phyloP scores from a whole-genome alignment of 2,113 vertebrate species.

The Brevimyrus niger region DNA sequence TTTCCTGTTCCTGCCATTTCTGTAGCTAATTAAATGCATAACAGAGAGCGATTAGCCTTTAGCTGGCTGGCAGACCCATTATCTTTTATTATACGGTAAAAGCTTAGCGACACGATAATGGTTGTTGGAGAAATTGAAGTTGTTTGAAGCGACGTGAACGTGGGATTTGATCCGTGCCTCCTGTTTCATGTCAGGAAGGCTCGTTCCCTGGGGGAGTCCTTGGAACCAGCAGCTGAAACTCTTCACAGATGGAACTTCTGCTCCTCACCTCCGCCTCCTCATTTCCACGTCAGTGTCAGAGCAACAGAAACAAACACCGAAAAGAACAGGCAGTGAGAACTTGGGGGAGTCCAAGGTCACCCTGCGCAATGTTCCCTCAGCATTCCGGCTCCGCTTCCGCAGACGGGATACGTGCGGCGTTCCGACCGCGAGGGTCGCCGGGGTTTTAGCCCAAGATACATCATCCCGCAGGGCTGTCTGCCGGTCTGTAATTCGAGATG shows the following conservation, averaged over 20 bases:
- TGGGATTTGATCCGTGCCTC: not conserved
- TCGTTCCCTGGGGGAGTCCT: not conserved
- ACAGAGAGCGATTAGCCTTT: not conserved
- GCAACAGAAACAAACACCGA: not conserved
- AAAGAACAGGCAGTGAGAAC: not conserved
- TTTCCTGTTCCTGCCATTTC: not conserved
- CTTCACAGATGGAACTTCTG: not conserved
- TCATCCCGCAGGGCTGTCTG: constrained; percentile 24
- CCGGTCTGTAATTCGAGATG: constrained; percentile 37
- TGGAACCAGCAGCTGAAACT: not conserved
- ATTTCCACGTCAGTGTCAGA: not conserved
- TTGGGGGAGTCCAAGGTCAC: not conserved
- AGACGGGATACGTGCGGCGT: not conserved
- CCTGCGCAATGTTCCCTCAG: not conserved
- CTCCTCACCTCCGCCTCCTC: not conserved
- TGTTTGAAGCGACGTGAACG: constrained; percentile 2
- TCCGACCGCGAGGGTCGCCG: not conserved
- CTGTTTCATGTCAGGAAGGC: not conserved
- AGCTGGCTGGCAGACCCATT: constrained; percentile 3
- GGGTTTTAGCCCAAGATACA: constrained; percentile 14
- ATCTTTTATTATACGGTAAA: constrained; percentile 7
- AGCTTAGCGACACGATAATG: not conserved
- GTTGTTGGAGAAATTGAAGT: not conserved
- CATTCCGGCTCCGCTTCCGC: not conserved
- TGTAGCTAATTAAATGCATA: not conserved